Conservation (phyloP, 2,797 vertebrate genomes). For the Rhabdophis nuchalis region DNA sequence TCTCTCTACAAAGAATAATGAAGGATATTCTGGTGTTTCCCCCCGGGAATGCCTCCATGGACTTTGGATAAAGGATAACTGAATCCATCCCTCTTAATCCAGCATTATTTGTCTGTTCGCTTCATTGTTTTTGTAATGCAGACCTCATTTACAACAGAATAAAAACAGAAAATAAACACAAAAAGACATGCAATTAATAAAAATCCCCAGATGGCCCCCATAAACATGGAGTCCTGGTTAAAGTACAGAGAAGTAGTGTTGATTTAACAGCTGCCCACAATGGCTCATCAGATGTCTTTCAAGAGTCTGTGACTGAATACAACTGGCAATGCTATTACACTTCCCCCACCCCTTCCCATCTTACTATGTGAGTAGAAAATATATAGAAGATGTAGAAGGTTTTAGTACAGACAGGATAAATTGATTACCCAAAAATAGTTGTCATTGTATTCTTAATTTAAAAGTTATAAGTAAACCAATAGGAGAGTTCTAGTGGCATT, state of each 20-base stretch:
- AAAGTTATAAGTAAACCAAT: neutral
- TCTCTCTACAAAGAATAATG: neutral
- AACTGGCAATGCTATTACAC: neutral
- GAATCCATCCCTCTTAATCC: neutral
- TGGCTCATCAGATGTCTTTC: neutral
- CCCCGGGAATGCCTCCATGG: neutral
- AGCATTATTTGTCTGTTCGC: neutral
- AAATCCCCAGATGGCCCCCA: neutral
- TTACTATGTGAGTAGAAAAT: neutral
- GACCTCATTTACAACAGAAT: neutral
- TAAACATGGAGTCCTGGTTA: neutral
- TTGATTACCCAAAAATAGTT: neutral
- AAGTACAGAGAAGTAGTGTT: neutral
- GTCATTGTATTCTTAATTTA: neutral
- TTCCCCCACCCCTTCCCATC: neutral
- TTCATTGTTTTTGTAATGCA: neutral
- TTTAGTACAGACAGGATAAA: neutral
- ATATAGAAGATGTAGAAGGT: neutral
- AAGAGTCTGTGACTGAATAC: neutral
- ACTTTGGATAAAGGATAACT: neutral
- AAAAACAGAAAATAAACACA: neutral
- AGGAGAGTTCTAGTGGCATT: neutral
- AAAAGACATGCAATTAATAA: neutral
- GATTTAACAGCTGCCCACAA: neutral
- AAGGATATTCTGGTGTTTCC: neutral